Evolutionary conservation across 2,113 vertebrate species (phyloP), one percentile per base, ranked within the genome.

Genomic region (Erythrocebus patas): DNA sequence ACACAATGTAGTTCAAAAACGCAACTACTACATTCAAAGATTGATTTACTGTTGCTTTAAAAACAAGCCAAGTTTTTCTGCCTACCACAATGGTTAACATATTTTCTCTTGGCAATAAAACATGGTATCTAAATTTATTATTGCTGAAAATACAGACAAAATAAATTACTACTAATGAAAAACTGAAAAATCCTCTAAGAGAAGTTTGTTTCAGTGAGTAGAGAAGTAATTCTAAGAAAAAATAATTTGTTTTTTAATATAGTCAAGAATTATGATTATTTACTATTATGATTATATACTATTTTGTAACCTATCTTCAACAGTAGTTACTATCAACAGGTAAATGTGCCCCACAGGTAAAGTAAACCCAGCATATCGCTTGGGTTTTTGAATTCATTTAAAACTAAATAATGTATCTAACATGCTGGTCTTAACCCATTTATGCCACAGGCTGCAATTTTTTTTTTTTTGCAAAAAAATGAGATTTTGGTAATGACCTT

Each of bases 281-380:
- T 88, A 87, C 2, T 75, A 45, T 91, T 43, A 96, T 68, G 93
- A 97, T 93, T 97, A 93, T 89, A 25, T 86, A 85, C 3, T 75
- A 92, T 70, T 83, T 59, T 89, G 95, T 45, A 98, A 96, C 94
- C 81, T 91, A 88, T 82, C 48, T 93, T 97, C 79, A 97, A 68
- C 66, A 96, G 94, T 90, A 89, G 48, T 98, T 96, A 97, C 96
- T 89, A 96, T 97, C 91, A 98, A 96, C 1, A 92, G 97, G 97
- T 97, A 98, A 88, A 94, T 88, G 91, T 96, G 75, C n/a, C 70
- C 72, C 73, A n/a, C 2, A 16, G 89, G 87, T 7, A 22, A 86
- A 96, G 85, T 96, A 14, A 92, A 96, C 93, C 91, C 89, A 78
- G 87, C 18, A 40, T 59, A 89, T 12, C 40, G 11, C 66, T 86